Conservation (phyloP, 30 jellyfish, hydroid and myxozoan genomes). For the Clytia hemisphaerica region DNA sequence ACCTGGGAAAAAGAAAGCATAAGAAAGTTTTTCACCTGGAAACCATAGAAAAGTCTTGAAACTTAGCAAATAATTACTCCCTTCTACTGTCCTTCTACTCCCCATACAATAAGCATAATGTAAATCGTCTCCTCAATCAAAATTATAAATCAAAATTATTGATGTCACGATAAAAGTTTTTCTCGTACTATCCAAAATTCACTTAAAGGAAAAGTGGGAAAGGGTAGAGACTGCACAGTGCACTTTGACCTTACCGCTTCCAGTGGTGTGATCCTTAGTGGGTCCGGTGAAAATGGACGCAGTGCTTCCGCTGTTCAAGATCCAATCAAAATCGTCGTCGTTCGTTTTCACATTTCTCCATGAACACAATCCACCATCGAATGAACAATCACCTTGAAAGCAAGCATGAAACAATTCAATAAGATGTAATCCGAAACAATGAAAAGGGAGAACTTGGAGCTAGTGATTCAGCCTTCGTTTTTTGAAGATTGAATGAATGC, state of each 20-base stretch:
- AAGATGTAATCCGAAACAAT: too few species aligned
- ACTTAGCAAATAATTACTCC: too few species aligned
- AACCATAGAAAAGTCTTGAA: neutral
- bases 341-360: slow-evolving; percentile 66
- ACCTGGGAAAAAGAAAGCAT: slow-evolving; percentile 26
- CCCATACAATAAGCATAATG: neutral
- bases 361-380: slow-evolving; percentile 84
- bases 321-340: slow-evolving; percentile 86
- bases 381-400: slow-evolving; percentile 91
- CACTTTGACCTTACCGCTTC: too few species aligned
- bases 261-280: slow-evolving; percentile 77
- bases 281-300: slow-evolving; percentile 85
- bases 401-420: neutral
- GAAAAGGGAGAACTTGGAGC: too few species aligned
- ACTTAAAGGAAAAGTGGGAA: too few species aligned
- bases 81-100: too few species aligned
- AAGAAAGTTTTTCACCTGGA: neutral
- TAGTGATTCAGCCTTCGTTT: too few species aligned
- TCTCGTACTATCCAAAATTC: too few species aligned
- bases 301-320: slow-evolving; percentile 76
- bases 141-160: neutral
- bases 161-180: too few species aligned
- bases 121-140: neutral
- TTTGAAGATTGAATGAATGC: too few species aligned
- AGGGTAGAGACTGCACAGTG: too few species aligned